Percentiles rank a stretch among this genome's conserved stretches.
These are phyloP conservation scores for Hydrolagus colliei DNA, from an alignment of 2,797 vertebrate species.

Conservation along the genomic window DNA sequence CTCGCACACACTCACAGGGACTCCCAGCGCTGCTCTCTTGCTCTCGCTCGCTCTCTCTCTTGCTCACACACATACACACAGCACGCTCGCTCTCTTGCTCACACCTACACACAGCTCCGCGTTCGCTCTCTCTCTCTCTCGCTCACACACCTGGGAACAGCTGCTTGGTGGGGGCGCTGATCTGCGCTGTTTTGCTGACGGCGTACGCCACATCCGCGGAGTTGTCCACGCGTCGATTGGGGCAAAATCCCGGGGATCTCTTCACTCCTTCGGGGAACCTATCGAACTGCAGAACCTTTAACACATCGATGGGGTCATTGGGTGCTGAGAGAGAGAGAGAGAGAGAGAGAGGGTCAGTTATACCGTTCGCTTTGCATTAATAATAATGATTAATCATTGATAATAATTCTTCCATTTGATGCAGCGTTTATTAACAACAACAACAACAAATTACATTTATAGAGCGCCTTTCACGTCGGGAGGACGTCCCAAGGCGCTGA, in stretches of 20 bases:
- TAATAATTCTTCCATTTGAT: no score
- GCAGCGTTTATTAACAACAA: no score
- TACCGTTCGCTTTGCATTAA: no score
- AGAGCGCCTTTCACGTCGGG: no score
- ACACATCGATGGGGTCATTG: constrained; percentile 69
- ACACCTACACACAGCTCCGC: not conserved
- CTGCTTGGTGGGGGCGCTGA: constrained; percentile 83
- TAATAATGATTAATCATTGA: no score
- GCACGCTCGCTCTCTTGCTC: not conserved
- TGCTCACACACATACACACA: no score
- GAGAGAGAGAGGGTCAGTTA: not conserved
- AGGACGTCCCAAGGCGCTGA: no score
- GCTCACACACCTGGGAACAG: constrained; percentile 71
- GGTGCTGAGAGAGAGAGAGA: constrained; percentile 37
- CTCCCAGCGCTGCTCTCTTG: no score
- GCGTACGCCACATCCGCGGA: constrained; percentile 70
- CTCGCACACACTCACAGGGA: no score
- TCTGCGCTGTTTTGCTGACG: constrained; percentile 75
- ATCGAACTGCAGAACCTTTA: constrained; percentile 70
- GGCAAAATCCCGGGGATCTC: constrained; percentile 71
- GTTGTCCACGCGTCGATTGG: constrained; percentile 54
- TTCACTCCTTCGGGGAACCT: constrained; percentile 76
- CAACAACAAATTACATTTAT: no score
- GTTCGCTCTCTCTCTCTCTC: not conserved
- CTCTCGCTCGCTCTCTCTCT: no score